Evolutionary conservation across 2,888 invertebrate species (phyloP).

Genomic region (Physocephala rufipes): DNA sequence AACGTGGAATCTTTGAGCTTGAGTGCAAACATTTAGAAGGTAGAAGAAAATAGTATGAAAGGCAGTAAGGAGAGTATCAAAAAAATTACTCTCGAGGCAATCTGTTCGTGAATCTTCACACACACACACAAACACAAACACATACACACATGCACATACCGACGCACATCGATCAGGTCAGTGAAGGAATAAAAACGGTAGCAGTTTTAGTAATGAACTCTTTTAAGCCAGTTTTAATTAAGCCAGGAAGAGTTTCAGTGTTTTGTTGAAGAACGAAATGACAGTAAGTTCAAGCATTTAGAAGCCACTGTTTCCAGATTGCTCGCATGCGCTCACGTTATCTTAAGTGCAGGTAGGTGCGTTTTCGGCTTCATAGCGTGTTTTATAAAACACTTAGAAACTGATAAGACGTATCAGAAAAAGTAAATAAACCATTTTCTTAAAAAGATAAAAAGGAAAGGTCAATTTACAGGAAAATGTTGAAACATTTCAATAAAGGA

Average conservation of each 20-base stretch:
- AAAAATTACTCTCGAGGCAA: neutral
- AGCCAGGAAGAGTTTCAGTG: constrained; percentile 44
- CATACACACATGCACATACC: neutral
- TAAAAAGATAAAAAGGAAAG: no score
- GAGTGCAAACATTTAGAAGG: neutral
- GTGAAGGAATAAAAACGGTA: constrained; percentile 51
- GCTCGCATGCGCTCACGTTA: no score
- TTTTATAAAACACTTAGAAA: no score
- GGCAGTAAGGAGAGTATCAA: neutral
- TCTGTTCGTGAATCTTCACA: neutral
- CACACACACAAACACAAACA: neutral
- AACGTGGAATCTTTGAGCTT: neutral
- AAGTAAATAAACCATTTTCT: constrained; percentile 3
- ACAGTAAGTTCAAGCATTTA: constrained; percentile 30
- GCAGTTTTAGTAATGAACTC: constrained; percentile 60
- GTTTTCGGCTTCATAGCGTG: neutral
- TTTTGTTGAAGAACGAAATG: constrained; percentile 41
- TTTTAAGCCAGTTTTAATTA: constrained; percentile 63
- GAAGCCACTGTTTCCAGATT: constrained; percentile 16
- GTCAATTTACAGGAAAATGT: neutral
- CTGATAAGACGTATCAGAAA: constrained; percentile 13
- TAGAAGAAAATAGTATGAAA: neutral
- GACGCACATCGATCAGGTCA: neutral
- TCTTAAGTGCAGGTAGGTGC: constrained; percentile 24
- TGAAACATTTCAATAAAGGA: constrained; percentile 5